Evolutionary conservation across 2,888 invertebrate species (phyloP), one percentile per base, ranked within the genome.

Genomic region (Epinotia demarniana): DNA sequence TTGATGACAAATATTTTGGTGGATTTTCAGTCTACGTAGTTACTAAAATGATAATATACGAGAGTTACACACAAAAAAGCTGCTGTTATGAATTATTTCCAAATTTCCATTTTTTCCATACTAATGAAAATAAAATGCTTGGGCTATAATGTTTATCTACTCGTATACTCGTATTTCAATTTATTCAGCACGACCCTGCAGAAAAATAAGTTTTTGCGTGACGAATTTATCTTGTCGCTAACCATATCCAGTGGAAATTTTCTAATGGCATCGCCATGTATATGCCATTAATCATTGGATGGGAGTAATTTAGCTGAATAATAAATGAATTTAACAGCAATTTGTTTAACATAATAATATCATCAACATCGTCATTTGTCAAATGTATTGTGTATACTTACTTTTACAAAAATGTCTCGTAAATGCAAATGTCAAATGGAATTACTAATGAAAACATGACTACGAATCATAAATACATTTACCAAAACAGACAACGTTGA

Each of bases 261-360:
- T 53, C 49, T 67, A 73, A 73, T 67, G 73, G 73, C 19, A n/a
- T 60, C n/a, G 39, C 53, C 73, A 61, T 73, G 67, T 67, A 39
- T 67, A 39, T 18, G 53, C 12, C 33, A 73, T 73, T 27, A 23
- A 73, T 73, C 73, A 73, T 60, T 72, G 23, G n/a, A 64, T 18
- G 64, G n/a, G 64, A 39, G 23, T 58, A 46, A 72, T 72, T 57
- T 46, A 58, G 18, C 55, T 57, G n/a, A 39, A 39, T 33, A 66
- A 53, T 18, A 57, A 12, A 46, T 57, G 33, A 55, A 55, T 67
- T n/a, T 67, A 9, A 19, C 57, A 57, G 18, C 33, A 39, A 57
- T 57, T 19, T 68, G 19, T 68, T 68, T 43, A 68, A 2, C 57
- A 67, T 55, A 39, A 57, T 67, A 27, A 16, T 60, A 13, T 57